Percentiles rank a stretch among this genome's conserved stretches.
These are phyloP conservation scores for Aptenodytes patagonicus DNA, from an alignment of 2,113 vertebrate species.

Conservation along the genomic window DNA sequence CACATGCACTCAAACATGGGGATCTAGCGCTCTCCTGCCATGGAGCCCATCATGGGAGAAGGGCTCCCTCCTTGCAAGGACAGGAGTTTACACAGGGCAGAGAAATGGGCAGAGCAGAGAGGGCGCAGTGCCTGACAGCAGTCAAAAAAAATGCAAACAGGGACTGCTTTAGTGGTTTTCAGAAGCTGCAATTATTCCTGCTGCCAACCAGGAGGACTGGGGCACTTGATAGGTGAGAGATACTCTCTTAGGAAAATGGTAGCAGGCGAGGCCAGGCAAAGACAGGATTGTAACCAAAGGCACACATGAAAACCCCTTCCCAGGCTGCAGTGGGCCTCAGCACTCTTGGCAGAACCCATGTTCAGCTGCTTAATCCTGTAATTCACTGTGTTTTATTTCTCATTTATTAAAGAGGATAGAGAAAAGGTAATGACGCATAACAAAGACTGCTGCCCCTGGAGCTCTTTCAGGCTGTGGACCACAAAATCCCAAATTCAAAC, in stretches of 20 bases:
- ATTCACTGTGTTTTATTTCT: neutral
- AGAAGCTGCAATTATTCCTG: neutral
- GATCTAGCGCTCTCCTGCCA: neutral
- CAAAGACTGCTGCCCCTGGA: neutral
- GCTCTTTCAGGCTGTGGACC: neutral
- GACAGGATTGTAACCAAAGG: neutral
- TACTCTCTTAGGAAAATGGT: neutral
- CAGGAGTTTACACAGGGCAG: neutral
- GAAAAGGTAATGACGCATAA: neutral
- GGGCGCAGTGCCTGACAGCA: accelerated
- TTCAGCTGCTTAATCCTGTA: neutral
- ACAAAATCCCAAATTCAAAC: neutral
- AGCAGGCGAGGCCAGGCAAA: neutral
- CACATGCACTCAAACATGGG: accelerated
- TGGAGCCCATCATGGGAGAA: neutral
- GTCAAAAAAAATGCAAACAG: neutral
- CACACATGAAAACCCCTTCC: neutral
- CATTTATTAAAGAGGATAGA: neutral
- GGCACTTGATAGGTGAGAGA: neutral
- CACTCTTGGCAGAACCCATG: neutral
- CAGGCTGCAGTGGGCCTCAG: neutral
- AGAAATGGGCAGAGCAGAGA: neutral
- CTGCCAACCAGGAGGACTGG: neutral
- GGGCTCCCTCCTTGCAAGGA: neutral
- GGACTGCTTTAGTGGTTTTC: neutral